phyloP scores from a whole-genome alignment of 2,113 vertebrate genomes.

The Acanthisitta chloris region DNA sequence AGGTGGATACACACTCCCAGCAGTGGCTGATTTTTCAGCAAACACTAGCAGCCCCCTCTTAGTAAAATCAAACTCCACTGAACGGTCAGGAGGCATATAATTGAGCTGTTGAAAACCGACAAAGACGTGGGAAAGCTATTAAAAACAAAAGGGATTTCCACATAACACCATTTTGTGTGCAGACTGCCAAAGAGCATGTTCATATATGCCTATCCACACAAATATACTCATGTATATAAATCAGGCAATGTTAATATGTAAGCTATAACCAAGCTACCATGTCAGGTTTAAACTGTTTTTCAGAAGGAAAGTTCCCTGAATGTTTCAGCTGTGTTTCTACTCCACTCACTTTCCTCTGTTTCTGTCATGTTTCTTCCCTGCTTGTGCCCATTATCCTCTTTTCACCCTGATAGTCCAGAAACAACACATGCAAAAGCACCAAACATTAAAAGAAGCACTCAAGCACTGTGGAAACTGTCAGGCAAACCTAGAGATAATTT shows the following conservation, averaged over 20 bases:
- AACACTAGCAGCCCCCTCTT: constrained; percentile 89
- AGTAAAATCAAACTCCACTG: constrained; percentile 88
- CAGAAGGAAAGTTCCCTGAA: background rate
- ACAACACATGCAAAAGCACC: background rate
- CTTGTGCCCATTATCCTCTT: background rate
- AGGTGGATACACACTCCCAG: constrained; percentile 50
- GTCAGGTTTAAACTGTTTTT: background rate
- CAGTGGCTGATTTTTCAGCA: constrained; percentile 73
- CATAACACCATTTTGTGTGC: background rate
- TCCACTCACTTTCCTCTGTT: background rate
- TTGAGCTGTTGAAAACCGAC: constrained; percentile 74
- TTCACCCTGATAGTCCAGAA: background rate
- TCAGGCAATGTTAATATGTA: background rate
- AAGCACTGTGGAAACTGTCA: background rate
- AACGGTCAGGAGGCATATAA: constrained; percentile 79
- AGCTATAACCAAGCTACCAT: background rate
- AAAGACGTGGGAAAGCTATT: background rate
- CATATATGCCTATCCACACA: background rate
- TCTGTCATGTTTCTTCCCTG: background rate
- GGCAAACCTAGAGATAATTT: background rate
- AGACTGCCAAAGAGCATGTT: background rate
- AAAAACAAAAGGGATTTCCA: background rate
- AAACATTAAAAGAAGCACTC: background rate
- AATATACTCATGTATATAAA: background rate
- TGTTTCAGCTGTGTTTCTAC: background rate